A percentile compares a stretch with the other conserved stretches of the same genome.
Conservation (phyloP, 2,113 vertebrate species). For the human (Homo sapiens) region GRCh38 chr9:81970001-81970500, state of each 20-base stretch:
- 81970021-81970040: background rate
- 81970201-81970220: background rate
- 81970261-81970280: constrained; percentile 45
- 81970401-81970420: background rate
- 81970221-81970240: background rate
- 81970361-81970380: constrained; percentile 50
- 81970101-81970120: background rate
- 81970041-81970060: constrained; percentile 3
- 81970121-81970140: constrained; percentile 1
- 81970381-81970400: background rate
- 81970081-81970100: constrained; percentile 26
- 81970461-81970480: background rate
- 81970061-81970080: constrained; percentile 47
- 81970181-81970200: background rate
- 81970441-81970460: background rate
- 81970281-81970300: constrained; percentile 41
- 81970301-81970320: constrained; percentile 49
- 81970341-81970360: constrained; percentile 31
- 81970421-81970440: background rate
- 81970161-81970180: background rate
- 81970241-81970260: constrained; percentile 29
- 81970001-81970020: background rate
- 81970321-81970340: constrained; percentile 51
- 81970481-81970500: background rate
- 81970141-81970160: background rate